Evolutionary conservation across 1,140 invertebrate genomes (phyloP), one percentile per base, ranked within the genome.

Genomic region (Thaumatotibia leucotreta): DNA sequence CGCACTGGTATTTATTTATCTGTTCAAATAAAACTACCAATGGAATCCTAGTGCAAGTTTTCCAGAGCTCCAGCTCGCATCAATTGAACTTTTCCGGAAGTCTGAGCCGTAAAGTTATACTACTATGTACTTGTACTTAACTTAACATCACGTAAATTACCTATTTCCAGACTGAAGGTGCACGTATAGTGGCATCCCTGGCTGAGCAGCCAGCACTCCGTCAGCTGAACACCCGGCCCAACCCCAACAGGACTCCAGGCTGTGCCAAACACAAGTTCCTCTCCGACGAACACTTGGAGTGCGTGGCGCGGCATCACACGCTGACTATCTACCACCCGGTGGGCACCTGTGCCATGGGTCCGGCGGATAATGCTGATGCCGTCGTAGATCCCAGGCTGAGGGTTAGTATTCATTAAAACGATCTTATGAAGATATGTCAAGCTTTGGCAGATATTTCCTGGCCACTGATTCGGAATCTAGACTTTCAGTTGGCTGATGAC

Each of bases 311-410:
- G 39, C 89, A 92, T 65, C 89, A 91, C 67, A 80, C 84, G 0
- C 65, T 89, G 14, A 91, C 91, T 1, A 89, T 91, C 31, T 92
- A 91, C 71, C 90, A 92, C 70, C 91, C 91, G 2, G 92, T 92
- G 0, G 93, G 93, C 0, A 93, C 93, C 1, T 94, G 93, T 68
- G 93, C 93, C 69, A 95, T 95, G 94, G 94, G 94, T 1, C 89
- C 91, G 0, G 64, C 68, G 0, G 69, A 72, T 29, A 92, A 94
- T 72, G 72, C 74, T 2, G 80, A 84, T 66, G 90, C 93, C 27
- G 94, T 95, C 0, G 94, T 95, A 0, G 70, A 86, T 84, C 50
- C 80, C 0, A 82, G 82, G 66, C 67, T 89, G 49, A 79, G 77
- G 67, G 88, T 89, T 68, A 67, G 73, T 75, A 49, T 49, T 45